Percentiles rank a stretch among this genome's conserved stretches.
Evolutionary conservation across 1,140 invertebrate genomes (phyloP).

Genomic region (Drosophila asahinai): DNA sequence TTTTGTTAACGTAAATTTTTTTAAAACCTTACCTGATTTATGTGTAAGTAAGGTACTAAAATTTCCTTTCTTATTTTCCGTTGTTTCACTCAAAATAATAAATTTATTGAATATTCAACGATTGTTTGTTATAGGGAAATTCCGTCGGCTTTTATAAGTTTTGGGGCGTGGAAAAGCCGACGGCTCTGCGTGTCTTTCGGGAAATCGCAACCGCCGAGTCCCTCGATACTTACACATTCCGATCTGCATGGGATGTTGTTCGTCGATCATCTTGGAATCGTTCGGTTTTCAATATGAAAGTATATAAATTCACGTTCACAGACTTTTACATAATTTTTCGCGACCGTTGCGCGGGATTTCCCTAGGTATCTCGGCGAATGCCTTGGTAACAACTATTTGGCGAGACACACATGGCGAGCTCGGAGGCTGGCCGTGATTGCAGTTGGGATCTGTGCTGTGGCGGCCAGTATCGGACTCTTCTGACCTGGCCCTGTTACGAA

Average conservation of each 20-base stretch:
- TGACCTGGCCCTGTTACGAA: conserved; percentile 67
- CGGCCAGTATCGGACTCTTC: conserved; percentile 39
- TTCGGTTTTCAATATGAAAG: not conserved
- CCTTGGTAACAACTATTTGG: conserved; percentile 19
- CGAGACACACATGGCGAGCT: not conserved
- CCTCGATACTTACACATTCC: conserved; percentile 76
- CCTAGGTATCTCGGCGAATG: conserved; percentile 1
- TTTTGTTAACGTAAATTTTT: no score
- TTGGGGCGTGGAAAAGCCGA: conserved; percentile 26
- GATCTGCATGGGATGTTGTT: conserved; percentile 80
- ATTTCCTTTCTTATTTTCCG: no score
- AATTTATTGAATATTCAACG: not conserved
- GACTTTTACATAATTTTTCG: conserved; percentile 21
- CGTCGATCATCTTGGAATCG: conserved; percentile 68
- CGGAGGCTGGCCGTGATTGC: conserved; percentile 39
- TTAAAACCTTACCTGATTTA: no score
- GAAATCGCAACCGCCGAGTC: not conserved
- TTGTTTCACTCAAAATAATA: not conserved
- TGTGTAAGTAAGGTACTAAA: no score
- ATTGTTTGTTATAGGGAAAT: not conserved
- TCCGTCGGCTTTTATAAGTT: conserved; percentile 43
- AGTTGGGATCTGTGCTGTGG: conserved; percentile 18
- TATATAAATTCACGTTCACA: conserved; percentile 15
- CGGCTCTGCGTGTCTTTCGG: conserved; percentile 24
- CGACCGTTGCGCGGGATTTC: conserved; percentile 21